Percentiles rank a stretch among this genome's conserved stretches.
Evolutionary conservation across 2,797 vertebrate genomes (phyloP).

Genomic region (Rhabdophis nuchalis): DNA sequence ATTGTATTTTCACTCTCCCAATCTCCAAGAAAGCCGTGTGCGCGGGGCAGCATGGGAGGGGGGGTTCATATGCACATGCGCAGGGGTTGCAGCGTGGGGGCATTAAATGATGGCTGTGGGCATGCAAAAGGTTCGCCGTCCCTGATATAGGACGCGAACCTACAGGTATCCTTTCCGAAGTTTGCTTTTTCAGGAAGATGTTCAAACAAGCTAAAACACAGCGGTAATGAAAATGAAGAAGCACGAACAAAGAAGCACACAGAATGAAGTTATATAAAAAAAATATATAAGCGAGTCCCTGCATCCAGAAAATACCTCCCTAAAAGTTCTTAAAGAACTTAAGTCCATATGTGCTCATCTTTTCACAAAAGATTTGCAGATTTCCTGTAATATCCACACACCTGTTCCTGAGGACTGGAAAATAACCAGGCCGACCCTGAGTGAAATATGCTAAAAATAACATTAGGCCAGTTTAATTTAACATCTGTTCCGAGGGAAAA

Average conservation of each 20-base stretch:
- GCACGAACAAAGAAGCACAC: not conserved
- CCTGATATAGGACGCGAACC: too few relatives aligned
- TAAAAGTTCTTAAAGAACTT: not conserved
- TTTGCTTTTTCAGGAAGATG: not conserved
- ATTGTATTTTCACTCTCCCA: too few relatives aligned
- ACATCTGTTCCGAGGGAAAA: not conserved
- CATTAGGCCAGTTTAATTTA: not conserved
- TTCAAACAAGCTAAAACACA: not conserved
- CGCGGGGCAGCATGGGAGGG: too few relatives aligned
- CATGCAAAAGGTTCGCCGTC: too few relatives aligned
- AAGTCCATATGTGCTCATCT: not conserved
- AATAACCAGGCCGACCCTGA: not conserved
- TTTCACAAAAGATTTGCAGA: not conserved
- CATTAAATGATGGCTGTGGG: too few relatives aligned
- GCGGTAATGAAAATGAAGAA: not conserved
- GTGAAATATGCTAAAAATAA: not conserved
- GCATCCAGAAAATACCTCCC: not conserved
- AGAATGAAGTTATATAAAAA: not conserved
- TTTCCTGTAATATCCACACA: not conserved
- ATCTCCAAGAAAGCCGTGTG: too few relatives aligned
- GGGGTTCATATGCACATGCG: too few relatives aligned
- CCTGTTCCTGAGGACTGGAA: not conserved
- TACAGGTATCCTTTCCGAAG: not conserved
- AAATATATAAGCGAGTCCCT: not conserved
- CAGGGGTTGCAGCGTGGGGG: too few relatives aligned